A percentile compares a stretch with the other conserved stretches of the same genome.
Evolutionary conservation across 2,113 vertebrate genomes (phyloP).

Genomic region (Electrona antarctica): DNA sequence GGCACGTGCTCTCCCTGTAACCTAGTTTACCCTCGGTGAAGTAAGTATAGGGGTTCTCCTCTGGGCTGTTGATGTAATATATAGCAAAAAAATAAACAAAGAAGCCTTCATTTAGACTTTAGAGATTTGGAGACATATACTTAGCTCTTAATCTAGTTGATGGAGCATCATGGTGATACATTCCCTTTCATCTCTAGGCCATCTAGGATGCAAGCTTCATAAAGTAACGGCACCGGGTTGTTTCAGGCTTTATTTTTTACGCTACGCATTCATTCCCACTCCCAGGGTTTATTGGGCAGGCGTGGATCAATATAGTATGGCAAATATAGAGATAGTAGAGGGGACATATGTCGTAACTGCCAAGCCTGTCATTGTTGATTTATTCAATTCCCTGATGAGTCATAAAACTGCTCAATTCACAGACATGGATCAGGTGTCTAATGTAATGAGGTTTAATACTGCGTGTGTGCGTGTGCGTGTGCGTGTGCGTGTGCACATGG

Average conservation of each 20-base stretch:
- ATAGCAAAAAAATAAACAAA: not conserved
- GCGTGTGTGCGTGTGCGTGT: constrained; percentile 10
- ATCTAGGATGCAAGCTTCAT: constrained; percentile 25
- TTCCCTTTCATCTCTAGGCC: not conserved
- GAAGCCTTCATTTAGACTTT: not conserved
- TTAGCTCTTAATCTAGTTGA: constrained; percentile 26
- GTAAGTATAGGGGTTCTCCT: not conserved
- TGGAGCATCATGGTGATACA: constrained; percentile 10
- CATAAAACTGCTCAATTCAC: constrained; percentile 49
- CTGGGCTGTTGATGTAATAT: not conserved
- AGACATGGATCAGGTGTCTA: constrained; percentile 57
- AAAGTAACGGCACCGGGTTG: constrained; percentile 25
- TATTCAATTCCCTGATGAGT: constrained; percentile 47
- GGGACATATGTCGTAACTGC: constrained; percentile 51
- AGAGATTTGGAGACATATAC: constrained; percentile 8
- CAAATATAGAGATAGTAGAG: constrained; percentile 57
- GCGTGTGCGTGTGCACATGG: not conserved
- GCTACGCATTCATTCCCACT: constrained; percentile 6
- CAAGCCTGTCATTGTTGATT: constrained; percentile 44
- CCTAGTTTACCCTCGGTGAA: not conserved
- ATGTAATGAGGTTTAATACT: constrained; percentile 33
- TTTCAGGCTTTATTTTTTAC: constrained; percentile 16
- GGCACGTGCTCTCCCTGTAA: not conserved
- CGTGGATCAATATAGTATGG: constrained; percentile 50
- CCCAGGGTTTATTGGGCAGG: constrained; percentile 44